Percentiles rank a stretch among this genome's conserved stretches.
phyloP scores from a whole-genome alignment of 2,113 vertebrate species.

The Pionites leucogaster region DNA sequence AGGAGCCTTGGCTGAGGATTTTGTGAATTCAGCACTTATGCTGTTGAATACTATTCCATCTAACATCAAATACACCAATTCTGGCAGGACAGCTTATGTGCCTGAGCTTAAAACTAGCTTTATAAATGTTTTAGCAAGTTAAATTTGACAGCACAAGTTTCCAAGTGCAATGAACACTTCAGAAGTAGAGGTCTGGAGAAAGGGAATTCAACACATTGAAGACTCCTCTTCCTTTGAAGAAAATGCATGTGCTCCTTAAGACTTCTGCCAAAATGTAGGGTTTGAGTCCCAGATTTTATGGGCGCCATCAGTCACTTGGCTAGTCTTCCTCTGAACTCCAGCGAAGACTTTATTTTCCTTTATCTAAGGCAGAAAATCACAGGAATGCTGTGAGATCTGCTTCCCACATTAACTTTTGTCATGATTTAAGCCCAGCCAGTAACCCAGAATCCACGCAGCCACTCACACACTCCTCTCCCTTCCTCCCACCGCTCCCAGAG shows the following conservation, averaged over 20 bases:
- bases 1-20: neutral
- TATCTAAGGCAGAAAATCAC: neutral
- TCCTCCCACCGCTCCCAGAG: no score
- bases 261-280: neutral
- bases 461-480: no score
- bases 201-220: neutral
- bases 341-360: neutral
- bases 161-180: neutral
- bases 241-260: neutral
- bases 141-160: neutral
- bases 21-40: neutral
- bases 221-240: neutral
- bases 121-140: neutral
- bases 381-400: neutral
- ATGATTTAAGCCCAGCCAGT: no score
- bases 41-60: neutral
- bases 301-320: neutral
- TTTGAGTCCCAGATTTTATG: neutral
- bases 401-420: neutral
- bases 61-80: neutral
- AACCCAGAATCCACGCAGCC: no score
- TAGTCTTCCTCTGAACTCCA: neutral
- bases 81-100: neutral
- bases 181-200: neutral
- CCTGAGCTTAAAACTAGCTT: neutral